Evolutionary conservation across 2,113 vertebrate genomes (phyloP), one percentile per base, ranked within the genome.

Genomic region (Pterocles gutturalis): DNA sequence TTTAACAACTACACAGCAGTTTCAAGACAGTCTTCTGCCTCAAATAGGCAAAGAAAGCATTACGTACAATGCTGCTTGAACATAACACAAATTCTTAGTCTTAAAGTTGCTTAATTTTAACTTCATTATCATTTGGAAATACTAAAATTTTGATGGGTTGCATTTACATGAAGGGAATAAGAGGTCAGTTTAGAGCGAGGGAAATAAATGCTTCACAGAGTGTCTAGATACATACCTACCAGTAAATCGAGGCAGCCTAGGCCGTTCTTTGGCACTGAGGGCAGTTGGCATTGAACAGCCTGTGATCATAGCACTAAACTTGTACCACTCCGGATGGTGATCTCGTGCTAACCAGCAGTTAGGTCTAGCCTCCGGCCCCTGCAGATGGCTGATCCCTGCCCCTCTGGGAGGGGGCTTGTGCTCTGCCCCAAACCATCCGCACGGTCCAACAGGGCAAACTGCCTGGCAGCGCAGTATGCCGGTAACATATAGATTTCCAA

Each of bases 401-500:
- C 2, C 5, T 17, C 46, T 46, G 24, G 7, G 3, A 33, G 6
- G 28, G 7, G 8, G 28, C 29, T 62, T 34, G 17, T 69, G 43
- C 61, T 79, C n/a, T 60, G 14, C 46, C 51, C 64, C 60, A 81
- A 38, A 28, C 36, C 4, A 1, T 49, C 66, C 1, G 0, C 17
- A n/a, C 3, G 9, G 18, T 31, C 18, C 26, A 34, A 53, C 5
- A 19, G 12, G 16, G n/a, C n/a, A 33, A 80, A 24, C 24, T 0
- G 3, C 54, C 49, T 11, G 7, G 20, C 17, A 77, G 20, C 0
- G 0, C 33, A 38, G 24, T 8, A 13, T 64, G 20, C 38, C 3
- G 0, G 24, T 7, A 87, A 69, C 49, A 1, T 57, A 22, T 3
- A n/a, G 80, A 62, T 79, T 87, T 89, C 14, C 71, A 82, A 94